Base-by-base conservation (phyloP, 2,113 vertebrate genomes). In the Bombycilla garrulus region DNA sequence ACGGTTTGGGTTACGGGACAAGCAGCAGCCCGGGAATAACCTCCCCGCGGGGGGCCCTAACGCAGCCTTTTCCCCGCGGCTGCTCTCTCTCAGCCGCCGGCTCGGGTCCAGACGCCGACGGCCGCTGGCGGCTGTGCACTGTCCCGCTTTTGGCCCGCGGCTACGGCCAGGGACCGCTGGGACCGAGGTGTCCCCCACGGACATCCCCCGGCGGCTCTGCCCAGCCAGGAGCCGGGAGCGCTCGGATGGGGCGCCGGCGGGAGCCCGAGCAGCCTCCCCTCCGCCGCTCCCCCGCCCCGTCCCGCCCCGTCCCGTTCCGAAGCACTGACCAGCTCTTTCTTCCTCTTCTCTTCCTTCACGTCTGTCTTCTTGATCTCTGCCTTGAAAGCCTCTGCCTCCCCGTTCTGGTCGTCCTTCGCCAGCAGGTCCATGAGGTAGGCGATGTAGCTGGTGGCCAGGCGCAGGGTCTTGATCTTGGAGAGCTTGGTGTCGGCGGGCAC, bases 371-470 rank as follows among this genome's bases (percentile, higher is more conserved):
- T 99, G 96, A 99, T 98, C 96, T 99, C 99, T 66, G 99, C 99
- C 97, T 99, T 99, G 97, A 99, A 99, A 93, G 99, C 99, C 98
- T 99, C 99, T 45, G 99, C 98, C 96, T 99, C 99, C 33, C 99
- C 99, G 90, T 98, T 98, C 97, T 99, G 99, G 83, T 99, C 99
- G 98, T 99, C 99, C 97, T 99, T 99, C 97, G 99, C 99, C 97
- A 99, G 98, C 96, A 99, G 99, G 98, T 99, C 99, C 99, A 99
- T 99, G 98, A 99, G 98, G 98, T 99, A 99, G 97, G 99, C 99
- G 98, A 99, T 99, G 97, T 99, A 99, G 98, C 99, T 99, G 97
- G 99, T 99, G 95, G 99, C 99, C 97, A 99, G 97, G 85, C 99
- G 98, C 60, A 99, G 98, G 6, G 99, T 99, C 96, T 99, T 99